A percentile compares a stretch with the other conserved stretches of the same genome.
These are phyloP conservation scores for Trematomus loennbergii DNA, from an alignment of 2,113 vertebrate genomes.

Conservation along the genomic window DNA sequence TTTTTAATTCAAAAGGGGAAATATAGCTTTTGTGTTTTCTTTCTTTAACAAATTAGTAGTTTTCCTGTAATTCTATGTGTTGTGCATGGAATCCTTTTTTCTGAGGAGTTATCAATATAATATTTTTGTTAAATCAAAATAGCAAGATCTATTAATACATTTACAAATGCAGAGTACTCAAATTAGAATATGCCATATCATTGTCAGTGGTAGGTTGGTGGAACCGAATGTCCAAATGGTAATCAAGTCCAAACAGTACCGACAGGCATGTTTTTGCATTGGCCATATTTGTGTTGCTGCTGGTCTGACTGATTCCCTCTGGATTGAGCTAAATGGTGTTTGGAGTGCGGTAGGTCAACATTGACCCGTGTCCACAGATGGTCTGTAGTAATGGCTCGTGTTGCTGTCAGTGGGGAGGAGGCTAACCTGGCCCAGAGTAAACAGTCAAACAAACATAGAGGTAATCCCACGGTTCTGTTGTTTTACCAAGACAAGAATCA, in stretches of 20 bases:
- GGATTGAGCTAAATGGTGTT: conserved; percentile 58
- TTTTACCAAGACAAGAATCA: conserved; percentile 16
- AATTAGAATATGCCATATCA: background rate
- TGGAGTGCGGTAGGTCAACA: conserved; percentile 68
- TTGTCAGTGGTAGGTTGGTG: background rate
- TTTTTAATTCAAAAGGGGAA: background rate
- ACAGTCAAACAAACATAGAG: conserved; percentile 75
- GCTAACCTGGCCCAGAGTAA: conserved; percentile 56
- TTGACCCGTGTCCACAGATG: conserved; percentile 76
- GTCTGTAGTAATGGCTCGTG: conserved; percentile 64
- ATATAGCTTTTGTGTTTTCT: background rate
- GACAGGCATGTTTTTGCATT: conserved; percentile 14
- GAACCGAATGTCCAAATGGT: no score
- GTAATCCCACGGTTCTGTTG: conserved; percentile 33
- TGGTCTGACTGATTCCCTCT: conserved; percentile 41
- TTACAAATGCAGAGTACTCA: background rate
- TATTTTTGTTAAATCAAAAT: background rate
- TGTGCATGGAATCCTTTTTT: background rate
- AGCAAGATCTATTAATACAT: background rate
- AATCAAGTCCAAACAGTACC: background rate
- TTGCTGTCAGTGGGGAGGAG: conserved; percentile 53
- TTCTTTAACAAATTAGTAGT: background rate
- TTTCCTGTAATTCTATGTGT: background rate
- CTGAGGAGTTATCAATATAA: background rate
- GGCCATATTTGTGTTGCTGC: conserved; percentile 44